Percentiles rank a stretch among this genome's conserved stretches.
Conservation (phyloP, 1,140 invertebrate genomes). For the Trichonephila clavipes region DNA sequence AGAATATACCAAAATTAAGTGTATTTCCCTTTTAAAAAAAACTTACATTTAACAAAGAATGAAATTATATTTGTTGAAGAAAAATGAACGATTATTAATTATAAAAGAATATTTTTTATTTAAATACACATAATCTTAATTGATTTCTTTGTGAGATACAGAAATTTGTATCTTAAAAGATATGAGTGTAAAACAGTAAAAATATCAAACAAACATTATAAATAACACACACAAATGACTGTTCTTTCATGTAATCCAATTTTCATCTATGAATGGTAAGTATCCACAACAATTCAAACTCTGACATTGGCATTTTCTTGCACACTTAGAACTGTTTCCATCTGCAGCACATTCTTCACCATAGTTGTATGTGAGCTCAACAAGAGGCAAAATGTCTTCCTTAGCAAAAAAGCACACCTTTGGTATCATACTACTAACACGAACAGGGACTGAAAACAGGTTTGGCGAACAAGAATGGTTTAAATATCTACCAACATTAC, state of each 20-base stretch:
- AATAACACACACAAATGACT: no score
- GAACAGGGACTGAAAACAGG: constrained; percentile 87
- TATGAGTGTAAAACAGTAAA: background rate
- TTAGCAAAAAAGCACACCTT: constrained; percentile 74
- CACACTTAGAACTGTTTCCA: background rate
- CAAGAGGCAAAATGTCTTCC: constrained; percentile 57
- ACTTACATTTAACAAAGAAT: no score
- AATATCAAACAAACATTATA: background rate
- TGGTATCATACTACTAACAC: constrained; percentile 68
- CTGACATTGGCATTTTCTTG: constrained; percentile 42
- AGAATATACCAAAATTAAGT: no score
- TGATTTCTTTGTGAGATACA: no score
- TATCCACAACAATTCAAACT: constrained; percentile 15
- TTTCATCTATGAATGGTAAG: constrained; percentile 47
- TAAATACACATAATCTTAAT: no score
- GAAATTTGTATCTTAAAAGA: no score
- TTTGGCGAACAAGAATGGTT: constrained; percentile 97
- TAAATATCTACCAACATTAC: constrained; percentile 95
- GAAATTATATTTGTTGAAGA: no score
- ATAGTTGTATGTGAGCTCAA: constrained; percentile 75
- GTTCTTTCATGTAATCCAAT: constrained; percentile 33
- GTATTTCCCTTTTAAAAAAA: no score
- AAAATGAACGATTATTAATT: no score
- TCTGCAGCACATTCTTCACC: background rate
- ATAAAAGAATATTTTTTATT: no score